Conservation (phyloP, 1,140 invertebrate species). For the Solenopsis invicta region DNA sequence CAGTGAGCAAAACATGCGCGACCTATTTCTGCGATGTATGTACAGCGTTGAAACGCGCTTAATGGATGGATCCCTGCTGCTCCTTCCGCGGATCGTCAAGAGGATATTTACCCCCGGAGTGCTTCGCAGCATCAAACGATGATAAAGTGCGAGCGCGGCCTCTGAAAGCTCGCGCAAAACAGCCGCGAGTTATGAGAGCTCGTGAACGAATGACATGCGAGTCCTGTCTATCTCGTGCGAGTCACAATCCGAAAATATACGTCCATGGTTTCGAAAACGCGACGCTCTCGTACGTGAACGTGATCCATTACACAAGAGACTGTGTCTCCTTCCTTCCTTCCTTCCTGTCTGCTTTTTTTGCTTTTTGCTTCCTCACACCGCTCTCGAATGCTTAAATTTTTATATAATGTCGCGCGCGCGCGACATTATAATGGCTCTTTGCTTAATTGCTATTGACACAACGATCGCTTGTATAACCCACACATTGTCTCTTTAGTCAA, state of each 20-base stretch:
- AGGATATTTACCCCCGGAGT: constrained; percentile 21
- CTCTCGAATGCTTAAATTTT: background rate
- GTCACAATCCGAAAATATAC: constrained; percentile 34
- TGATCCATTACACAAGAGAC: constrained; percentile 13
- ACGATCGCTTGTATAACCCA: background rate
- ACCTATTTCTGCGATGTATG: constrained; percentile 62
- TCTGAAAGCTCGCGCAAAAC: constrained; percentile 16
- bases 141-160: background rate
- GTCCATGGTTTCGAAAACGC: background rate
- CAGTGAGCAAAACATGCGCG: constrained; percentile 55
- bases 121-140: constrained; percentile 25
- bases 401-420: background rate
- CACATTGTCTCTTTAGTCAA: background rate
- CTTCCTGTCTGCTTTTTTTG: background rate
- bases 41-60: background rate
- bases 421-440: too few species aligned
- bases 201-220: background rate
- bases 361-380: background rate
- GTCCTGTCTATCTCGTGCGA: background rate
- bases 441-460: background rate
- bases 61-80: constrained; percentile 11
- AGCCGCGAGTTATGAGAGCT: constrained; percentile 18
- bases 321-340: background rate
- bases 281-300: background rate
- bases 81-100: constrained; percentile 13